A percentile compares a stretch with the other conserved stretches of the same genome.
These are phyloP conservation scores for Pseudorectes ferrugineus DNA, from an alignment of 2,113 vertebrate species.

Conservation along the genomic window DNA sequence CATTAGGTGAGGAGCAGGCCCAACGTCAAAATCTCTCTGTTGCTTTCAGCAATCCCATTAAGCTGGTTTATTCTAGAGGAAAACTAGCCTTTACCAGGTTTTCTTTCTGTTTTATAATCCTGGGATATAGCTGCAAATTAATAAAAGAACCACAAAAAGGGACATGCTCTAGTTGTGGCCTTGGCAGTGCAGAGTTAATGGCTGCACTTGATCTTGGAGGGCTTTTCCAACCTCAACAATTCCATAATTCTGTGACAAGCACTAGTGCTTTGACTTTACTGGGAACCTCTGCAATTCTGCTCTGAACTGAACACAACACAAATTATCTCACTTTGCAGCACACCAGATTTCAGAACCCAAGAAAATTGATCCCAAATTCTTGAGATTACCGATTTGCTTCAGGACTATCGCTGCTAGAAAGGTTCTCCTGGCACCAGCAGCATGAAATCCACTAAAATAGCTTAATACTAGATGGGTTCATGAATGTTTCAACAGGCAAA, in stretches of 20 bases:
- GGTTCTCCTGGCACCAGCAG: neutral
- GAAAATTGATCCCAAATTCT: neutral
- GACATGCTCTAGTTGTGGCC: neutral
- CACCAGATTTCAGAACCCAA: neutral
- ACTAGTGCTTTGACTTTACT: neutral
- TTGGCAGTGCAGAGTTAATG: neutral
- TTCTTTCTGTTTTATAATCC: neutral
- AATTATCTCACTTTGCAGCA: neutral
- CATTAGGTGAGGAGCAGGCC: too few relatives aligned
- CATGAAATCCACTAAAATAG: neutral
- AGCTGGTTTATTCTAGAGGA: neutral
- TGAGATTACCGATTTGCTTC: neutral
- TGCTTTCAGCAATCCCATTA: neutral
- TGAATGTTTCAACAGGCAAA: conserved; percentile 3
- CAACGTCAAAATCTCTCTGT: neutral
- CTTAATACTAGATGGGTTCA: neutral
- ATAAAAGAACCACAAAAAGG: neutral
- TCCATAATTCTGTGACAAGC: neutral
- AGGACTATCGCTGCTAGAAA: neutral
- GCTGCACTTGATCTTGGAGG: neutral
- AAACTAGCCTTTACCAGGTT: neutral
- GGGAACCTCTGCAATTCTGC: neutral
- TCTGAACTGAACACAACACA: neutral
- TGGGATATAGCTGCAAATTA: neutral
- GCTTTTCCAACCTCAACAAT: neutral